Evolutionary conservation across 1,140 invertebrate genomes (phyloP), one percentile per base, ranked within the genome.

Genomic region (Ganaspis sp.): DNA sequence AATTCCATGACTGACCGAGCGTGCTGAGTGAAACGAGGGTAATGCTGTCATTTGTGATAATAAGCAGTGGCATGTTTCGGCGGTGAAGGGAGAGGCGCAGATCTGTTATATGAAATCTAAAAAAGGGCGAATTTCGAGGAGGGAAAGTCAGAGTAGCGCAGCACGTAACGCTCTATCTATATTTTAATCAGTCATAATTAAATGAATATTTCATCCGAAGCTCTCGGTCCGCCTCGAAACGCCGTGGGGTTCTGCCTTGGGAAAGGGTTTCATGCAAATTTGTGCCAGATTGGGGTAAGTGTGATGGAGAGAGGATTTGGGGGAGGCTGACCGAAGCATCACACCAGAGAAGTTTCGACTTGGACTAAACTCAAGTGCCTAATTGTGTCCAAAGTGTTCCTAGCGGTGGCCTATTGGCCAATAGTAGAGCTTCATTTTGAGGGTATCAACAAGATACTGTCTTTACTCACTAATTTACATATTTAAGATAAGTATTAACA

Each of bases 131-230:
- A 42, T n/a, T 29, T n/a, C 29, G 21, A 21, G 49, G 38, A 70
- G 49, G 76, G 23, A 40, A 42, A 21, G 42, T 1, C 11, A 70
- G 75, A 83, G 81, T 85, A 87, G 86, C 86, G 80, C 82, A 81
- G 83, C 83, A 86, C 83, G 84, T 87, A 87, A 87, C 84, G 76
- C 74, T 81, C 86, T 87, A 87, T 87, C 87, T 87, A 87, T 87
- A 88, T 88, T 88, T 87, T 87, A 87, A 88, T 87, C 85, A 87
- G 86, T 86, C 84, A 87, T 88, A 87, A 87, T 88, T 87, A 88
- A 87, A 88, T 88, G 86, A 88, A 88, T 88, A 88, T 88, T 88
- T 88, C 85, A 87, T 87, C 84, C 70, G 79, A 78, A 80, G 84
- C 78, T 84, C 74, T 54, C 23, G 21, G 9, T 26, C 58, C 23